phyloP scores from a whole-genome alignment of 2,888 invertebrate genomes.

The Hirtodrosophila duncani region DNA sequence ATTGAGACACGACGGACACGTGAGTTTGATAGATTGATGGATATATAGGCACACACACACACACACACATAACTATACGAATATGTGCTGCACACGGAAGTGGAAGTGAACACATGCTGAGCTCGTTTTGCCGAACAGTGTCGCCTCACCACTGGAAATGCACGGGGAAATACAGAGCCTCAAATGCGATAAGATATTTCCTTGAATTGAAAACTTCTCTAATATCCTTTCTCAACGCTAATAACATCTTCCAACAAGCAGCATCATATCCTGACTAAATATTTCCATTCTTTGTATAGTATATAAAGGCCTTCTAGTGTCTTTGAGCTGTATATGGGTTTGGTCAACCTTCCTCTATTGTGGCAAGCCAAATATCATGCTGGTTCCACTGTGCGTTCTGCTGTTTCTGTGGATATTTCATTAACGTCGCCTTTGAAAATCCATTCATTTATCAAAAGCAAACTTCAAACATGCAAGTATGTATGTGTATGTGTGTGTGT shows the following conservation, averaged over 20 bases:
- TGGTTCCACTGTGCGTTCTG: constrained; percentile 4
- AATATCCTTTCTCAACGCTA: no score
- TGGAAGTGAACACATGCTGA: constrained; percentile 15
- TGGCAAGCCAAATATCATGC: not conserved
- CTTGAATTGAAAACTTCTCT: no score
- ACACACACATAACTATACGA: not conserved
- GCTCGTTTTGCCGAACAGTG: constrained; percentile 11
- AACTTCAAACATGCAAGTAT: constrained; percentile 60
- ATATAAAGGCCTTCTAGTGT: no score
- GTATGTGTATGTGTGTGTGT: constrained; percentile 12
- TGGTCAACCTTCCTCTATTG: not conserved
- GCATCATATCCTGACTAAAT: constrained; percentile 1
- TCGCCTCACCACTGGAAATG: no score
- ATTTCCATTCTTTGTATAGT: not conserved
- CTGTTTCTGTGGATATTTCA: constrained; percentile 62
- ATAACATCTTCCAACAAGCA: no score
- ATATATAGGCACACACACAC: constrained; percentile 35
- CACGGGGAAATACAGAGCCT: no score
- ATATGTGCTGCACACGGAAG: constrained; percentile 6
- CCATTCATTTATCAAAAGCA: constrained; percentile 70
- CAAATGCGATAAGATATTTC: no score
- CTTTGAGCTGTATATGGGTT: no score
- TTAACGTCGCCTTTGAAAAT: constrained; percentile 69
- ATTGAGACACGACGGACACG: constrained; percentile 70
- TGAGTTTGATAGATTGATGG: constrained; percentile 69